A percentile compares a stretch with the other conserved stretches of the same genome.
Conservation (phyloP, 2,888 invertebrate genomes). For the Dascillus cervinus region DNA sequence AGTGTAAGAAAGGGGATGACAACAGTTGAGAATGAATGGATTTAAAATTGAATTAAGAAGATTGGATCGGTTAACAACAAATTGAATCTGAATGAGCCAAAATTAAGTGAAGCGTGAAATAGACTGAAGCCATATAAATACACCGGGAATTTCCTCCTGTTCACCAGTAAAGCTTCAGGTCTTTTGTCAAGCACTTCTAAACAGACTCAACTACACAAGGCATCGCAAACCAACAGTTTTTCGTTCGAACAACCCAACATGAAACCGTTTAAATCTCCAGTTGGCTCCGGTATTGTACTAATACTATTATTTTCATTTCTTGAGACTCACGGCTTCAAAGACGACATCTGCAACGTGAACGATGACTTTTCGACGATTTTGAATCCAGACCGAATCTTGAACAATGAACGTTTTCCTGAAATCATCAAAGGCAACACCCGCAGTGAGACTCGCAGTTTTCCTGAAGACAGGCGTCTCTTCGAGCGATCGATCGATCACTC, state of each 20-base stretch:
- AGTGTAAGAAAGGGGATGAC: constrained; percentile 9
- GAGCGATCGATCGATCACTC: too few species aligned
- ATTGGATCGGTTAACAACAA: constrained; percentile 17
- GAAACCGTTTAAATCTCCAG: constrained; percentile 18
- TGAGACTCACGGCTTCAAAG: constrained; percentile 16
- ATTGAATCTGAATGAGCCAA: constrained; percentile 21
- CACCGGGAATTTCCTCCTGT: constrained; percentile 1
- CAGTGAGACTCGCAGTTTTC: too few species aligned
- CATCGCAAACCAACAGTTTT: constrained; percentile 16
- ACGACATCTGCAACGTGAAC: constrained; percentile 7
- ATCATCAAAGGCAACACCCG: neutral
- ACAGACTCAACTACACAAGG: constrained; percentile 27
- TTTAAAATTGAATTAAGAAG: constrained; percentile 19
- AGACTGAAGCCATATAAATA: constrained; percentile 15
- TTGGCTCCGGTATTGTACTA: constrained; percentile 17
- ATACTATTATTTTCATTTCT: constrained; percentile 23
- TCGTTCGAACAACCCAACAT: constrained; percentile 11
- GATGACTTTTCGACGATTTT: too few species aligned
- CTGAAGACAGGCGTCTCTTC: constrained; percentile 1
- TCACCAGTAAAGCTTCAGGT: constrained; percentile 19
- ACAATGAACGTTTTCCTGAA: too few species aligned
- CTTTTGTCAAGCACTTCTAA: constrained; percentile 17
- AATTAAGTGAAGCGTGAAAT: constrained; percentile 22
- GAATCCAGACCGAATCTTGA: too few species aligned
- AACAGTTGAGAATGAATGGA: constrained; percentile 9